Conservation (phyloP, 2,113 vertebrate species). For the Syngnathoides biaculeatus region DNA sequence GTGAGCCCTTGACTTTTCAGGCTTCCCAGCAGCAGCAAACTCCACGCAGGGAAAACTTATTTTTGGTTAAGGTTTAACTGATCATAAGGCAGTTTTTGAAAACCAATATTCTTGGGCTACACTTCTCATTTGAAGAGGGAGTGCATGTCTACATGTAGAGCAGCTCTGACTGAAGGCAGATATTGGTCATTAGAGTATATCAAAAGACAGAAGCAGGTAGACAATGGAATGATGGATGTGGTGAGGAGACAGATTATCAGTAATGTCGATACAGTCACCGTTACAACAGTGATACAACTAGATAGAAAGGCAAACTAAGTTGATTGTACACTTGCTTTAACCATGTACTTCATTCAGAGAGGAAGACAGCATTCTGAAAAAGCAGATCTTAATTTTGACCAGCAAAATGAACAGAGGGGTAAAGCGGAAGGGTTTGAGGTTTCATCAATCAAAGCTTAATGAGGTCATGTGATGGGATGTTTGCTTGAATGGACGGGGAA, state of each 20-base stretch:
- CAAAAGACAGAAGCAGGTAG: slow-evolving; percentile 45
- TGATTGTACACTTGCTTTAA: slow-evolving; percentile 68
- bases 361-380: slow-evolving; percentile 64
- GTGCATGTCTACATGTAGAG: slow-evolving; percentile 4
- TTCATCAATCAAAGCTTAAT: neutral
- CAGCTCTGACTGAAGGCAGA: slow-evolving; percentile 59
- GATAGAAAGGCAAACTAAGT: slow-evolving; percentile 64
- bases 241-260: slow-evolving; percentile 40
- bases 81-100: neutral
- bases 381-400: slow-evolving; percentile 45
- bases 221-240: slow-evolving; percentile 15
- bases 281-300: slow-evolving; percentile 52
- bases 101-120: neutral
- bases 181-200: slow-evolving; percentile 59
- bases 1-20: slow-evolving; percentile 48
- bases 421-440: neutral
- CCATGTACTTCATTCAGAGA: slow-evolving; percentile 62
- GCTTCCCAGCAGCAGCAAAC: slow-evolving; percentile 14
- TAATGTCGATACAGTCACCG: slow-evolving; percentile 46
- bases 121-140: neutral
- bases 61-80: neutral
- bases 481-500: neutral
- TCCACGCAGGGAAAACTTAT: slow-evolving; percentile 30
- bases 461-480: neutral
- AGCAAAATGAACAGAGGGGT: slow-evolving; percentile 42